phyloP scores from a whole-genome alignment of 2,113 vertebrate genomes.

The Talpa occidentalis region DNA sequence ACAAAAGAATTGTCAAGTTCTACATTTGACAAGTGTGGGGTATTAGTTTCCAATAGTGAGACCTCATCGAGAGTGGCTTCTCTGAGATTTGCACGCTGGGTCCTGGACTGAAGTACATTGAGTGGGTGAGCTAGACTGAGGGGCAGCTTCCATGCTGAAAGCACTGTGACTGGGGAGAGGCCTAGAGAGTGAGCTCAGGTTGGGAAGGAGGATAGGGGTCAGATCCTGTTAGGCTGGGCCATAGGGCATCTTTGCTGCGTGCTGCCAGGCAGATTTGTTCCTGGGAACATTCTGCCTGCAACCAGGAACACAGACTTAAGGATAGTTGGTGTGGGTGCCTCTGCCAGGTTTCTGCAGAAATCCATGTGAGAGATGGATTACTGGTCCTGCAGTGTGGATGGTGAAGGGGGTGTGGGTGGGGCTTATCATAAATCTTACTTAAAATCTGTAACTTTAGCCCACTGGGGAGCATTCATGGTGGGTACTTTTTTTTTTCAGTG shows the following conservation, averaged over 20 bases:
- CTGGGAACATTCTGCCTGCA: not conserved
- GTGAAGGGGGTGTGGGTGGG: not conserved
- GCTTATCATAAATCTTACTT: not conserved
- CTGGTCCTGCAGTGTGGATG: not conserved
- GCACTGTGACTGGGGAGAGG: too few species aligned
- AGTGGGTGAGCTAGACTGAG: not conserved
- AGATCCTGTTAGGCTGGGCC: not conserved
- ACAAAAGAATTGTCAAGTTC: not conserved
- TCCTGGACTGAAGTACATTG: not conserved
- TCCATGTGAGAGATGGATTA: not conserved
- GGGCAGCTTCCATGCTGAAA: not conserved
- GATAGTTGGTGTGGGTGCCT: not conserved
- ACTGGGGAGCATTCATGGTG: not conserved
- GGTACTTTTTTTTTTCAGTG: not conserved
- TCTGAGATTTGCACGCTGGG: not conserved
- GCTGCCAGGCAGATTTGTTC: not conserved
- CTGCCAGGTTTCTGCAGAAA: not conserved
- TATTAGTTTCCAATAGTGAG: not conserved
- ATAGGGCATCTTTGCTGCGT: not conserved
- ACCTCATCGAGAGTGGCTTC: not conserved
- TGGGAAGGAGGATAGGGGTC: not conserved
- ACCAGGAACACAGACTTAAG: not conserved
- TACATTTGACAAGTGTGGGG: not conserved
- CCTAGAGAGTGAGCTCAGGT: not conserved
- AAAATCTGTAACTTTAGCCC: not conserved